A percentile compares a stretch with the other conserved stretches of the same genome.
These are phyloP conservation scores for Macroglossus sobrinus DNA, from an alignment of 2,113 vertebrate genomes.

Conservation along the genomic window DNA sequence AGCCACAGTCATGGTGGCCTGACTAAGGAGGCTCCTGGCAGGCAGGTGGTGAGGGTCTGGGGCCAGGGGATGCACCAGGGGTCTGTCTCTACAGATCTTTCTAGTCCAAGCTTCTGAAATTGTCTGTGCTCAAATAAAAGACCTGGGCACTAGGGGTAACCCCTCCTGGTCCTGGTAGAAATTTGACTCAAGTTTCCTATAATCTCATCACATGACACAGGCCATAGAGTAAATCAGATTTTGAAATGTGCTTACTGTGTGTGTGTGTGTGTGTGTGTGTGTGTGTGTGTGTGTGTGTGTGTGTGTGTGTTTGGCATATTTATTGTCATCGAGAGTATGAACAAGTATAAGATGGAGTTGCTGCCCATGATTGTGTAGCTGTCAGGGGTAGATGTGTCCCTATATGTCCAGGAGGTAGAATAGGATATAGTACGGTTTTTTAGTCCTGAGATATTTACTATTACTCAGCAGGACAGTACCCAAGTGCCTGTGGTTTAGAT, in stretches of 20 bases:
- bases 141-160: neutral
- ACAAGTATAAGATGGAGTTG: neutral
- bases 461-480: neutral
- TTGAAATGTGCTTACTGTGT: neutral
- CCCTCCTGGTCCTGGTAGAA: neutral
- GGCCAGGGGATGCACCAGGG: neutral
- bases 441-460: neutral
- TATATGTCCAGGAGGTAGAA: neutral
- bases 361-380: neutral
- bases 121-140: neutral
- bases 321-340: neutral
- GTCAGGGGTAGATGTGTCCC: neutral
- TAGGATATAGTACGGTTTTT: neutral
- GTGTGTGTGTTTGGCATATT: no score
- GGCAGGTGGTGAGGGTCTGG: neutral
- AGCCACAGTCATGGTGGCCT: neutral
- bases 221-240: neutral
- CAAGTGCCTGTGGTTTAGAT: neutral
- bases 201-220: neutral
- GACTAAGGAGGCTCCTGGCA: neutral
- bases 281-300: no score
- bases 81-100: neutral
- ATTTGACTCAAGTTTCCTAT: neutral
- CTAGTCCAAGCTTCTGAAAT: neutral
- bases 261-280: no score